A percentile compares a stretch with the other conserved stretches of the same genome.
Conservation (phyloP, 2,888 invertebrate species). For the Cetonia aurata region DNA sequence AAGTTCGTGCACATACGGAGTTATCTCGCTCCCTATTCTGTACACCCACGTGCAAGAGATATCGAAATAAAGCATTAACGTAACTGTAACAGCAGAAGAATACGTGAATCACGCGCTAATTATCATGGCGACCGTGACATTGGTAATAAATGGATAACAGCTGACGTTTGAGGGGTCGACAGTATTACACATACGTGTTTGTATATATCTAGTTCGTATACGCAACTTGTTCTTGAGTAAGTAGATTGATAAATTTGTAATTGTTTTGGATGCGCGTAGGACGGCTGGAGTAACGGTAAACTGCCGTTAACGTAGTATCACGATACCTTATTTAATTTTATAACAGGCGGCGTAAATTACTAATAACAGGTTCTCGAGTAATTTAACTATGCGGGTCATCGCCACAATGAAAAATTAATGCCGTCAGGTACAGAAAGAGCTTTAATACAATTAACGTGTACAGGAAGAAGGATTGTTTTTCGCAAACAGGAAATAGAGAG, state of each 20-base stretch:
- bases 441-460: too few relatives aligned
- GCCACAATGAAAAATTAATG: too few relatives aligned
- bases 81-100: constrained; percentile 34
- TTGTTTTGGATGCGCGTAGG: constrained; percentile 22
- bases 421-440: too few relatives aligned
- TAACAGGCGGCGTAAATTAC: not conserved
- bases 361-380: too few relatives aligned
- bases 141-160: constrained; percentile 31
- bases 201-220: not conserved
- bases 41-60: constrained; percentile 25
- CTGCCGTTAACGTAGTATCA: constrained; percentile 7
- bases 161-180: constrained; percentile 17
- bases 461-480: too few relatives aligned
- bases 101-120: constrained; percentile 35
- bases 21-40: constrained; percentile 33
- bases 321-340: constrained; percentile 4
- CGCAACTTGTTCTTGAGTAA: constrained; percentile 15
- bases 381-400: too few relatives aligned
- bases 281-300: constrained; percentile 16
- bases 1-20: constrained; percentile 5
- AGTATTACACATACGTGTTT: not conserved
- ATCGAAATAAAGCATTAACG: constrained; percentile 34
- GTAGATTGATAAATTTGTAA: constrained; percentile 21
- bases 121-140: constrained; percentile 24
- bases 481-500: too few relatives aligned